Evolutionary conservation across 1,140 invertebrate genomes (phyloP).

Genomic region (Drosophila takahashii): DNA sequence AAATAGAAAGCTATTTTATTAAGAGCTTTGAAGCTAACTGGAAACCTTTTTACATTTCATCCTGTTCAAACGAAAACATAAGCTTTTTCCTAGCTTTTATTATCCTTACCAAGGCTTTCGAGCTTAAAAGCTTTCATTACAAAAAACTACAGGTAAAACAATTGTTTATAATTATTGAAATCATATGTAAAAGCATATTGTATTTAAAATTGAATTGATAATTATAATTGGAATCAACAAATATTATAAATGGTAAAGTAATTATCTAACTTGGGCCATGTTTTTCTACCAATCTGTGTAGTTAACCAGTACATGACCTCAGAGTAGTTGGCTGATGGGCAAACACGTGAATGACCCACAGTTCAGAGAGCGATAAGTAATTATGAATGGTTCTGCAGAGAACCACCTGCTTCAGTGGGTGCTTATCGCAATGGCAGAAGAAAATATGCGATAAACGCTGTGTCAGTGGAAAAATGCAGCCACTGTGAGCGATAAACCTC

Average conservation of each 20-base stretch:
- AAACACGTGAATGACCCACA: conserved; percentile 15
- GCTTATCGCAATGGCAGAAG: background rate
- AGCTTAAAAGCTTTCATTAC: background rate
- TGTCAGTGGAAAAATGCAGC: conserved; percentile 10
- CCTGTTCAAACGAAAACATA: background rate
- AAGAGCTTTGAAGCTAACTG: background rate
- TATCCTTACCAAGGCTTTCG: background rate
- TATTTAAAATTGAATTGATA: no score
- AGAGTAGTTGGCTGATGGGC: background rate
- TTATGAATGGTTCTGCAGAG: background rate
- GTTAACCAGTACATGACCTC: background rate
- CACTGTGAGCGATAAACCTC: background rate
- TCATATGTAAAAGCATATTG: no score
- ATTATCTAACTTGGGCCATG: no score
- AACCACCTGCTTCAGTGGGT: background rate
- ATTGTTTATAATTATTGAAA: no score
- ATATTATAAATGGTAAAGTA: no score
- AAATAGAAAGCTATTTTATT: background rate
- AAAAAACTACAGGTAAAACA: background rate
- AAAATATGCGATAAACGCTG: conserved; percentile 6
- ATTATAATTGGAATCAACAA: no score
- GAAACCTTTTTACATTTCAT: background rate
- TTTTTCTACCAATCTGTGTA: background rate
- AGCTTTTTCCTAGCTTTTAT: background rate
- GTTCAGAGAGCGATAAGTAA: background rate